phyloP scores from a whole-genome alignment of 1,140 invertebrate species.

The Zaprionus africanus region DNA sequence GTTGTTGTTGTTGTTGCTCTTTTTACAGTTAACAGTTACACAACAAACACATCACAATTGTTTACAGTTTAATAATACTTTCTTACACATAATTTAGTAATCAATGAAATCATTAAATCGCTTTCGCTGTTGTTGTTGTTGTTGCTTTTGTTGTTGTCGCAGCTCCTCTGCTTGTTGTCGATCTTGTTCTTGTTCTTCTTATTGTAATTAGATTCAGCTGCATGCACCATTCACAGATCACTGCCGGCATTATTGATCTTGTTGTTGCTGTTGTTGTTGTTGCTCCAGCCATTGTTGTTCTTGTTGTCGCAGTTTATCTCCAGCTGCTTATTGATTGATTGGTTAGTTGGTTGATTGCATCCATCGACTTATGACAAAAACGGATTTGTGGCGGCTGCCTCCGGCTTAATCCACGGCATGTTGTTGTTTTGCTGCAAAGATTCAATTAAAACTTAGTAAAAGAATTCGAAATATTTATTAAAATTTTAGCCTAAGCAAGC shows the following conservation, averaged over 20 bases:
- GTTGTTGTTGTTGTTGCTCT: slow-evolving; percentile 18
- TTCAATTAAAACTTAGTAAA: slow-evolving; percentile 21
- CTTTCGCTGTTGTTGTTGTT: slow-evolving; percentile 16
- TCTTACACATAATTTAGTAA: slow-evolving; percentile 75
- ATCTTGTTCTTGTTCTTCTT: slow-evolving; percentile 20
- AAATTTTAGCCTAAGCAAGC: slow-evolving; percentile 26
- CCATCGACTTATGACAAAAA: slow-evolving; percentile 78
- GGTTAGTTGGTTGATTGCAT: slow-evolving; percentile 17
- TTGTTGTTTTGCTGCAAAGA: slow-evolving; percentile 79
- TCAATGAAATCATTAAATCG: slow-evolving; percentile 71
- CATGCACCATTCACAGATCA: slow-evolving; percentile 18
- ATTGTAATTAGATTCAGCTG: slow-evolving; percentile 23
- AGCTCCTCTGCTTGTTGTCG: slow-evolving; percentile 26
- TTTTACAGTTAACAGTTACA: slow-evolving; percentile 30
- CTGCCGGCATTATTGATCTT: slow-evolving; percentile 24
- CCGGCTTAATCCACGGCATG: slow-evolving; percentile 83
- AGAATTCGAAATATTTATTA: background rate
- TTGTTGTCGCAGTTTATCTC: slow-evolving; percentile 29
- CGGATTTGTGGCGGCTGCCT: slow-evolving; percentile 82
- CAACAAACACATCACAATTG: slow-evolving; percentile 72
- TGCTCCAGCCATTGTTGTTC: slow-evolving; percentile 13
- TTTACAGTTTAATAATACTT: slow-evolving; percentile 83
- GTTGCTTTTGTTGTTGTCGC: slow-evolving; percentile 34
- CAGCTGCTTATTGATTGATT: slow-evolving; percentile 23
- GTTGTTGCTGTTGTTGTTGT: slow-evolving; percentile 39